Evolutionary conservation across 1,140 invertebrate genomes (phyloP).

Genomic region (Euwallacea similis): DNA sequence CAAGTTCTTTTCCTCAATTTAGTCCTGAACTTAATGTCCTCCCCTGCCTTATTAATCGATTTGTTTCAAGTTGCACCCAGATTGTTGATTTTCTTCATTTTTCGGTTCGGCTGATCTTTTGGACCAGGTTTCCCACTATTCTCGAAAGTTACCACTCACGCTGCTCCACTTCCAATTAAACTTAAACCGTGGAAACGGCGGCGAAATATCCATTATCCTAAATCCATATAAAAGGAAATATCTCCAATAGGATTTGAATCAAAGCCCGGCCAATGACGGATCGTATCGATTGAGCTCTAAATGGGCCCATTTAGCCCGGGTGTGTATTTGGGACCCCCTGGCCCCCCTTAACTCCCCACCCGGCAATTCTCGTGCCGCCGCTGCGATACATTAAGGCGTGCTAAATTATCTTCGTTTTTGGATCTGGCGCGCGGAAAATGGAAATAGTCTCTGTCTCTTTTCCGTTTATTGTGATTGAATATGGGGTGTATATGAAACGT

Average conservation of each 20-base stretch:
- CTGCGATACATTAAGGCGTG: constrained; percentile 32
- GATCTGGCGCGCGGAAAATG: constrained; percentile 9
- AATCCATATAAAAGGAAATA: constrained; percentile 38
- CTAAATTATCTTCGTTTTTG: constrained; percentile 31
- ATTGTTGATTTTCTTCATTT: too few species aligned
- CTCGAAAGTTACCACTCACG: not conserved
- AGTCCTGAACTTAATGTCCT: too few species aligned
- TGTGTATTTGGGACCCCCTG: constrained; percentile 23
- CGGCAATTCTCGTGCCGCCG: not conserved
- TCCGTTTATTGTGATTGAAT: constrained; percentile 21
- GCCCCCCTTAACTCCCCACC: not conserved
- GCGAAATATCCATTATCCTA: constrained; percentile 37
- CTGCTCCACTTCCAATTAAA: constrained; percentile 28
- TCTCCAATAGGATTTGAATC: constrained; percentile 38
- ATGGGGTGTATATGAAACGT: not conserved
- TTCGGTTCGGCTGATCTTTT: too few species aligned
- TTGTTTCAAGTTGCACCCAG: too few species aligned
- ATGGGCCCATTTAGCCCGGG: constrained; percentile 28
- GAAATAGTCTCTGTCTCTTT: constrained; percentile 12
- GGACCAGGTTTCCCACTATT: too few species aligned
- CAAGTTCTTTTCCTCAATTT: too few species aligned
- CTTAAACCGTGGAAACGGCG: constrained; percentile 11
- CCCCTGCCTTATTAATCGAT: too few species aligned
- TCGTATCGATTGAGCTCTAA: constrained; percentile 32
- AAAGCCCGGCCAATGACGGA: constrained; percentile 36